Evolutionary conservation across 2,797 vertebrate species (phyloP).

Genomic region (Myotis findleyi): DNA sequence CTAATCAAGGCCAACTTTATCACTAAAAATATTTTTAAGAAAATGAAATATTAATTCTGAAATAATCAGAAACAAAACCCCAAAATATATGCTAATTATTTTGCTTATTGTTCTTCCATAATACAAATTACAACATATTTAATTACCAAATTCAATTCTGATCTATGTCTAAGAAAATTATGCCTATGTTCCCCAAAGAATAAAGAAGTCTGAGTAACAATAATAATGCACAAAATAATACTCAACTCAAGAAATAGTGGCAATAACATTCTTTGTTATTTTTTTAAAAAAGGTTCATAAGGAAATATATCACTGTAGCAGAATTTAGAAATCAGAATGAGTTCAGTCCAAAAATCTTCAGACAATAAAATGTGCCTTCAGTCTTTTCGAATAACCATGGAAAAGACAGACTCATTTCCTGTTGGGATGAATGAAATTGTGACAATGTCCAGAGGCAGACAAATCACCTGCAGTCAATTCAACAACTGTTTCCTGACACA

Average conservation of each 20-base stretch:
- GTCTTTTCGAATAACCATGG: not conserved
- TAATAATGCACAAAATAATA: not conserved
- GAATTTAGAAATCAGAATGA: slow-evolving; percentile 58
- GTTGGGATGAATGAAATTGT: not conserved
- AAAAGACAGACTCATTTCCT: slow-evolving; percentile 54
- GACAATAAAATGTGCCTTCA: slow-evolving; percentile 39
- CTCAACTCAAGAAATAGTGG: not conserved
- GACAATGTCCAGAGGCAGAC: not conserved
- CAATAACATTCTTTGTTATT: not conserved
- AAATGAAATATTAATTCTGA: slow-evolving; percentile 27
- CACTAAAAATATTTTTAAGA: not conserved
- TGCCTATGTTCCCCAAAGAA: not conserved
- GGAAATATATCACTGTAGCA: not conserved
- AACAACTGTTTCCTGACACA: slow-evolving; percentile 26
- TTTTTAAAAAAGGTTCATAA: slow-evolving; percentile 29
- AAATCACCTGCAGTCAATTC: slow-evolving; percentile 19
- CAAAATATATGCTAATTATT: not conserved
- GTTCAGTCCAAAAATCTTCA: slow-evolving; percentile 15
- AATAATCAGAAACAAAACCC: slow-evolving; percentile 1
- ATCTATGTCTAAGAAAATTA: slow-evolving; percentile 20
- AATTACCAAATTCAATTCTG: slow-evolving; percentile 16
- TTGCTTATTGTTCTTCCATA: not conserved
- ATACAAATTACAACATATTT: slow-evolving; percentile 26
- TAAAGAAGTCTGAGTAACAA: not conserved
- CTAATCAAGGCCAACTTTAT: not conserved